A percentile compares a stretch with the other conserved stretches of the same genome.
These are phyloP conservation scores for Garra rufa DNA, from an alignment of 2,113 vertebrate genomes.

Conservation along the genomic window DNA sequence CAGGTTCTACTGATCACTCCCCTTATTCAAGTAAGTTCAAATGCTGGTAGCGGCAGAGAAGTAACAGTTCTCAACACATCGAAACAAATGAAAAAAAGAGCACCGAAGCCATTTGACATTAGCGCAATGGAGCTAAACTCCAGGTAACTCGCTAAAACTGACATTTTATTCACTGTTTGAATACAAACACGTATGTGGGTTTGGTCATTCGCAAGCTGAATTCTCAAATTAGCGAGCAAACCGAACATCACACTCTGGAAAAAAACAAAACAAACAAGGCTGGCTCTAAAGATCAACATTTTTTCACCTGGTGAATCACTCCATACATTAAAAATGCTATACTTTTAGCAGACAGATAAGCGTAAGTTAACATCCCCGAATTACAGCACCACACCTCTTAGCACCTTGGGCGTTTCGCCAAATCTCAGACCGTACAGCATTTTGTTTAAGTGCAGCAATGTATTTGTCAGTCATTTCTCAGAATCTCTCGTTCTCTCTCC, in stretches of 20 bases:
- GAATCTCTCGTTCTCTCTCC: constrained; percentile 9
- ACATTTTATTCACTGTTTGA: not conserved
- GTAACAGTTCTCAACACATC: constrained; percentile 45
- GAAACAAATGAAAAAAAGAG: constrained; percentile 43
- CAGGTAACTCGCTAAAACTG: not conserved
- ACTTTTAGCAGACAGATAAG: constrained; percentile 8
- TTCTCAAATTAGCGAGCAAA: not conserved
- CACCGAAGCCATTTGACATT: constrained; percentile 2
- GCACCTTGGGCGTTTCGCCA: constrained; percentile 50
- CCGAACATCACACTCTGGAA: not conserved
- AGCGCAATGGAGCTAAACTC: not conserved
- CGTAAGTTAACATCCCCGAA: constrained; percentile 6
- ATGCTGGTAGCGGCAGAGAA: constrained; percentile 69
- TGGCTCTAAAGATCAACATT: not conserved
- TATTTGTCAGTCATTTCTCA: constrained; percentile 51
- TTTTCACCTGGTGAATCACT: not conserved
- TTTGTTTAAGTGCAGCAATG: constrained; percentile 66
- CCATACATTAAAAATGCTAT: not conserved
- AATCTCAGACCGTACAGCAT: constrained; percentile 34
- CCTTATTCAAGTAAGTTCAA: constrained; percentile 60
- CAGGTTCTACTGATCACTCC: constrained; percentile 26
- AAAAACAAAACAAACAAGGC: not conserved
- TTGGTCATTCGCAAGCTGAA: not conserved
- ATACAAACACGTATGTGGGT: not conserved
- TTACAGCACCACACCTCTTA: constrained; percentile 53